A percentile compares a stretch with the other conserved stretches of the same genome.
Evolutionary conservation across 2,888 invertebrate species (phyloP).

Genomic region (Eutolmus rufibarbis): DNA sequence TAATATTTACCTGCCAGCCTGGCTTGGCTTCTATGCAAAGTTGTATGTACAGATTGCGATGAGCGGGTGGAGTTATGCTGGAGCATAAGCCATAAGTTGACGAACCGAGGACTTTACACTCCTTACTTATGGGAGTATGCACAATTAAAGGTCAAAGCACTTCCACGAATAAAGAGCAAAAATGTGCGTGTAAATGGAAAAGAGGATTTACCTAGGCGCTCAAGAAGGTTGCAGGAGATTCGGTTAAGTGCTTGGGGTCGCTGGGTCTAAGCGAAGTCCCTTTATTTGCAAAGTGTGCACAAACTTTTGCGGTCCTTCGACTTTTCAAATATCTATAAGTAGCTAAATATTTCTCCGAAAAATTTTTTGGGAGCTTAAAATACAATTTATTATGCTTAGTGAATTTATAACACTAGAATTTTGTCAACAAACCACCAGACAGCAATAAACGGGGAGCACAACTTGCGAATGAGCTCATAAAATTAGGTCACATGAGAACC

Average conservation of each 20-base stretch:
- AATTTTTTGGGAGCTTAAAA: not conserved
- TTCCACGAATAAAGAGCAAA: not conserved
- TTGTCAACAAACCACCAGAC: not conserved
- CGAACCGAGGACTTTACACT: not conserved
- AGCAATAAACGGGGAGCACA: not conserved
- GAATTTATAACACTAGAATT: not conserved
- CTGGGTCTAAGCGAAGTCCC: not conserved
- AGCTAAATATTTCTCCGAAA: not conserved
- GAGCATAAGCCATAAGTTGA: not conserved
- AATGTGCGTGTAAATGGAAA: not conserved
- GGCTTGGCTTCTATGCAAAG: not conserved
- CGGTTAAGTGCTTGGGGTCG: not conserved
- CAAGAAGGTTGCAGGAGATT: not conserved
- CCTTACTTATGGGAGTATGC: not conserved
- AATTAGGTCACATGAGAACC: conserved; percentile 22
- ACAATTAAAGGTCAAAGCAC: conserved; percentile 17
- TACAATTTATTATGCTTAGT: not conserved
- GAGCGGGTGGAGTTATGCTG: not conserved
- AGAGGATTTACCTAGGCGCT: not conserved
- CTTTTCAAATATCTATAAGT: not conserved
- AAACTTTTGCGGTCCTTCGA: not conserved
- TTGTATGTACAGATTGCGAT: not conserved
- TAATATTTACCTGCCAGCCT: not conserved
- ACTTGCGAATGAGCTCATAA: not conserved
- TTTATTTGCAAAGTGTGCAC: not conserved